Evolutionary conservation across 2,888 invertebrate genomes (phyloP).

Genomic region (Argyresthia goedartella): DNA sequence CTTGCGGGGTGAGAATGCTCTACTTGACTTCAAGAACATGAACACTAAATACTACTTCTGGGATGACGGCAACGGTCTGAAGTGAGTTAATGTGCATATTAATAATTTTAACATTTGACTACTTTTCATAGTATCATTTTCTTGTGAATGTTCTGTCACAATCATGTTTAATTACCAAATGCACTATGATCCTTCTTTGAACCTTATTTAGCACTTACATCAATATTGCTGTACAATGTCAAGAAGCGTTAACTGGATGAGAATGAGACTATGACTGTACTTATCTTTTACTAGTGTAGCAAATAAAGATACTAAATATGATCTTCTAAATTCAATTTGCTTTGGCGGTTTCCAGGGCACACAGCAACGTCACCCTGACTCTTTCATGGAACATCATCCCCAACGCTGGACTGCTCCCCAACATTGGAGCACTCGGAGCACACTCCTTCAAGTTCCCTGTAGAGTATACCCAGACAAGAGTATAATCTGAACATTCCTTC

Average conservation of each 20-base stretch:
- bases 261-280: no score
- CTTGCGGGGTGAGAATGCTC: constrained; percentile 92
- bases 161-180: no score
- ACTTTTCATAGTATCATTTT: no score
- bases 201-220: no score
- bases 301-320: not conserved
- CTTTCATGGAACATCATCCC: constrained; percentile 98
- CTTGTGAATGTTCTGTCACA: no score
- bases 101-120: no score
- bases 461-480: constrained; percentile 80
- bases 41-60: constrained; percentile 99
- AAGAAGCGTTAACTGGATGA: no score
- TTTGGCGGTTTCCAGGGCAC: constrained; percentile 75
- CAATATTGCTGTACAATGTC: no score
- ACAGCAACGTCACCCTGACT: constrained; percentile 94
- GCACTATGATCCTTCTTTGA: no score
- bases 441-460: constrained; percentile 92
- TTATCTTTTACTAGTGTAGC: no score
- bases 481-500: constrained; percentile 13
- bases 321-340: not conserved
- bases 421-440: constrained; percentile 84
- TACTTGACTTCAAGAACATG: constrained; percentile 92
- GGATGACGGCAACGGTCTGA: constrained; percentile 98
- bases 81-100: constrained; percentile 65
- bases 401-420: constrained; percentile 95